Evolutionary conservation across 2,797 vertebrate species (phyloP), one percentile per base, ranked within the genome.

Genomic region (Galaxias olidus): DNA sequence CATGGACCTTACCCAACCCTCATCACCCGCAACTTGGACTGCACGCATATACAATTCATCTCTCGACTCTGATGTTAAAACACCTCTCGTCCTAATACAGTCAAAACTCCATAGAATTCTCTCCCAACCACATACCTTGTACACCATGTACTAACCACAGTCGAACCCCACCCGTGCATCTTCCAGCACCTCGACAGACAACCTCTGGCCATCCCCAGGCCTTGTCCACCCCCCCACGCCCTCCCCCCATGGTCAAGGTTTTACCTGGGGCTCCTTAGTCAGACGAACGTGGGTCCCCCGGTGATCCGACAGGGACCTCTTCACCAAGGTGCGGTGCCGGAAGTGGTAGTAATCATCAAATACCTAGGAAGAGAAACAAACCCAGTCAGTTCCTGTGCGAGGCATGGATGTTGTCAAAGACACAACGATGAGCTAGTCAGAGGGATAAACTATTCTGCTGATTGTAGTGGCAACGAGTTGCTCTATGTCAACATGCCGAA

Each of bases 291-390:
- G 93, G 81, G 92, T 88, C 70, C 76, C 83, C 62, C 88, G 92
- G 86, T 98, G 94, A 68, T 90, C 89, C 0, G 90, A 93, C 78
- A 98, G 87, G 15, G 97, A 97, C 73, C 97, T 93, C 89, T 97
- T 98, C 78, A 86, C 89, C 84, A 98, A 92, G 0, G 79, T 89
- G 1, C 84, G 89, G 85, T 98, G 96, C 77, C 88, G 82, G 82
- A 97, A 96, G 84, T 96, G 94, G 88, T 95, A 96, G 86, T 93
- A 94, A 84, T 96, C 94, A 15, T 91, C 93, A 62, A 96, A 93
- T 57, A 95, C 93, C 96, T 97, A 78, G 13, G 82, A 68, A 48
- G 52, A 74, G 55, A 78, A 80, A 65, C 44, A 77, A 62, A 64
- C 61, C 51, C 30, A 9, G 68, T 52, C 11, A 45, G 70, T 76